phyloP scores from a whole-genome alignment of 2,888 invertebrate genomes.

The Lymantria monacha region DNA sequence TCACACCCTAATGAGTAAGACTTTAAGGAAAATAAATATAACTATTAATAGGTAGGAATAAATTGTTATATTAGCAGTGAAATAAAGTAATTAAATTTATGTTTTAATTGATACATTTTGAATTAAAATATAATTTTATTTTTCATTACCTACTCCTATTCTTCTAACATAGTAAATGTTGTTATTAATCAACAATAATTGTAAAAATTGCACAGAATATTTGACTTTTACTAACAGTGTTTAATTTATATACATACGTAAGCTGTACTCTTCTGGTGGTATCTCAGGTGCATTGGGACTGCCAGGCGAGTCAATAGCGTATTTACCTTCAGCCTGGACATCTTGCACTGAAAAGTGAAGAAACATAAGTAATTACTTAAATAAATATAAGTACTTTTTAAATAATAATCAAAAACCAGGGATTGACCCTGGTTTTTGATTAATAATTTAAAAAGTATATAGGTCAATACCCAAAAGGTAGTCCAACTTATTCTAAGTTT shows the following conservation, averaged over 20 bases:
- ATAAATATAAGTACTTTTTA: neutral
- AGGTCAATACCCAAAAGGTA: too few relatives aligned
- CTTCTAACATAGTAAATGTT: too few relatives aligned
- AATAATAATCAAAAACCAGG: neutral
- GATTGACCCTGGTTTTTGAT: too few relatives aligned
- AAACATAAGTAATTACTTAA: neutral
- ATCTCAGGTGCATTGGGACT: conserved; percentile 93
- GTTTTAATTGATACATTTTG: too few relatives aligned
- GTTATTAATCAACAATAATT: too few relatives aligned
- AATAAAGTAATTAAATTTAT: too few relatives aligned
- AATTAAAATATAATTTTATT: too few relatives aligned
- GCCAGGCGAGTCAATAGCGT: conserved; percentile 98
- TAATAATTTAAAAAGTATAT: too few relatives aligned
- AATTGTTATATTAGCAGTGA: neutral
- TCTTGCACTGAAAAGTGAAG: conserved; percentile 94
- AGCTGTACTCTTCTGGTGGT: conserved; percentile 95
- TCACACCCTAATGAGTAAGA: neutral
- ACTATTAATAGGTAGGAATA: neutral
- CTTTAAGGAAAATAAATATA: neutral
- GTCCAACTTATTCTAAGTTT: too few relatives aligned
- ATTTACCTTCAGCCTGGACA: conserved; percentile 96
- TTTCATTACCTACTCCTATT: too few relatives aligned
- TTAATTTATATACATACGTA: conserved; percentile 89
- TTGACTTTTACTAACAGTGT: too few relatives aligned
- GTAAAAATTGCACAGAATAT: too few relatives aligned